Evolutionary conservation across 1,140 invertebrate species (phyloP).

Genomic region (Orius insidiosus): DNA sequence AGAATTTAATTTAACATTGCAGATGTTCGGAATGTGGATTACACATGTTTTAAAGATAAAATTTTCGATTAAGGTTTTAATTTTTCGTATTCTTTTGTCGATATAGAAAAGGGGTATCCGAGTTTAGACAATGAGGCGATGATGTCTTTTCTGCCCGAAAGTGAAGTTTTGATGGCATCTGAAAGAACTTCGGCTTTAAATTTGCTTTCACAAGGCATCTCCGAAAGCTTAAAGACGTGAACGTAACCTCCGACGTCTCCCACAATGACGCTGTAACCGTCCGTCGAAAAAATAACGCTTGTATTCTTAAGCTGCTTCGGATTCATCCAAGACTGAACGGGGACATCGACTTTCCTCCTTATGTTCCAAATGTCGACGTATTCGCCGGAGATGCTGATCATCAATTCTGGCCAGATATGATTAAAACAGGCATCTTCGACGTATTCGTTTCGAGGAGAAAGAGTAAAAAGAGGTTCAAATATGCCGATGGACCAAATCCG

Average conservation of each 20-base stretch:
- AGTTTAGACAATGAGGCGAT: constrained; percentile 1
- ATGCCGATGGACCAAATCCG: constrained; percentile 33
- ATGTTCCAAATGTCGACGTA: constrained; percentile 23
- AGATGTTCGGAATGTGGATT: too few relatives aligned
- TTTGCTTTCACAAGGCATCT: constrained; percentile 9
- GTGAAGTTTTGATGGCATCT: constrained; percentile 3
- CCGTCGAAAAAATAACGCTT: constrained; percentile 1
- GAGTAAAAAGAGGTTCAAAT: constrained; percentile 18
- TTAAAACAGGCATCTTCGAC: constrained; percentile 36
- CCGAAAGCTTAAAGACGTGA: constrained; percentile 11
- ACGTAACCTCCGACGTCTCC: constrained; percentile 12
- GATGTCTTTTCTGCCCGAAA: constrained; percentile 4
- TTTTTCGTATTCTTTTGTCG: too few relatives aligned
- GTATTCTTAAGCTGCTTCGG: constrained; percentile 8
- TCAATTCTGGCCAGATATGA: constrained; percentile 35
- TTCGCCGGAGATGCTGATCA: constrained; percentile 34
- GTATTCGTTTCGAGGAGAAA: constrained; percentile 12
- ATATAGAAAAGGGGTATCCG: constrained; percentile 6
- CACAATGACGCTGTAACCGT: constrained; percentile 9
- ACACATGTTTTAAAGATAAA: too few relatives aligned
- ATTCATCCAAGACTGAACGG: constrained; percentile 6
- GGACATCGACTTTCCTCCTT: constrained; percentile 15
- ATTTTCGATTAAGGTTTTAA: too few relatives aligned
- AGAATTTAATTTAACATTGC: too few relatives aligned
- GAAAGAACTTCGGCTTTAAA: constrained; percentile 12